Conservation (phyloP, 30 jellyfish, hydroid and myxozoan species). For the Pelagia noctiluca region DNA sequence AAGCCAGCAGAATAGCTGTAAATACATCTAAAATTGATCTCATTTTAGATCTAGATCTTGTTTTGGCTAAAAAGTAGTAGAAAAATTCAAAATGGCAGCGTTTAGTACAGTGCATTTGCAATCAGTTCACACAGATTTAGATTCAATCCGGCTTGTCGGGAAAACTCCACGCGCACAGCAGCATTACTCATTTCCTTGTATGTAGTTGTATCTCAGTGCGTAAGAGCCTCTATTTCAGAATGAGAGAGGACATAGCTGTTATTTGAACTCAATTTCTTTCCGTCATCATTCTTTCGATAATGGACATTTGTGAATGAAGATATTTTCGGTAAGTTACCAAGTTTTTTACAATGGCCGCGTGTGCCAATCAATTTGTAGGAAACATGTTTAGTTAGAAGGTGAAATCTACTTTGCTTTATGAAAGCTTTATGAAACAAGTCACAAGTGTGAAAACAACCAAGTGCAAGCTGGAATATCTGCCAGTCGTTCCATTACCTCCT, state of each 20-base stretch:
- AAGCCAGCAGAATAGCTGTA: neutral
- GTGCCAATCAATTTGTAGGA: neutral
- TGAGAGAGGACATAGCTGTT: too few relatives aligned
- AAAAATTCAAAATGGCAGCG: too few relatives aligned
- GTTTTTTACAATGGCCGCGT: neutral
- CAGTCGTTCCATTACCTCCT: slow-evolving; percentile 69
- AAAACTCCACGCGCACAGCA: too few relatives aligned
- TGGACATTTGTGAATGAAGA: neutral
- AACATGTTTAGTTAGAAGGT: neutral
- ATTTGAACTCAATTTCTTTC: neutral
- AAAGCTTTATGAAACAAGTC: slow-evolving; percentile 41
- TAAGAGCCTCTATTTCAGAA: too few relatives aligned
- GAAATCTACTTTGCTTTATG: slow-evolving; percentile 27
- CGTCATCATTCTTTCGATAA: neutral
- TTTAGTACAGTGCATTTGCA: too few relatives aligned
- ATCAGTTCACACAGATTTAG: too few relatives aligned
- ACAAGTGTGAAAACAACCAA: slow-evolving; percentile 39
- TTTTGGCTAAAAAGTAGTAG: too few relatives aligned
- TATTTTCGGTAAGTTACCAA: slow-evolving; percentile 1
- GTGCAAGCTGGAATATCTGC: slow-evolving; percentile 71
- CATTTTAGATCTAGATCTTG: too few relatives aligned
- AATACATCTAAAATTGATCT: too few relatives aligned
- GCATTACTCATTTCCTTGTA: too few relatives aligned
- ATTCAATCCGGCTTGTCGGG: too few relatives aligned
- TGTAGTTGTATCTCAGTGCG: too few relatives aligned